Conservation (phyloP, 1,140 invertebrate genomes). For the Penaeus chinensis region DNA sequence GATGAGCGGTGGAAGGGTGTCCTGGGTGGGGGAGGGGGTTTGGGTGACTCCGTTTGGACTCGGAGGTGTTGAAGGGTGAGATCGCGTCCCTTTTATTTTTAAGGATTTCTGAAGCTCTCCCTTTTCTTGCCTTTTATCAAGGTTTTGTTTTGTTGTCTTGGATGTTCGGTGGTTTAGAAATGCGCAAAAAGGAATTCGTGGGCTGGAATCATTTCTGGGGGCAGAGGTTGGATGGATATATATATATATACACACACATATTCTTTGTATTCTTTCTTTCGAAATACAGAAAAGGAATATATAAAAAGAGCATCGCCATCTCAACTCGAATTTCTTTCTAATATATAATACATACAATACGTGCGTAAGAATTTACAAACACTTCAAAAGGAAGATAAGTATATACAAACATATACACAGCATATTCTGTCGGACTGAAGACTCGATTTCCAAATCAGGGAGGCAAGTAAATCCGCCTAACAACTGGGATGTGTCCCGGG, state of each 20-base stretch:
- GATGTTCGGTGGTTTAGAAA: too few species aligned
- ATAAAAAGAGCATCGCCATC: too few species aligned
- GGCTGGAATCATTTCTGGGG: too few species aligned
- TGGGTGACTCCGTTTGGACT: too few species aligned
- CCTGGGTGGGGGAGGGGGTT: too few species aligned
- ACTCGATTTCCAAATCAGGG: slow-evolving; percentile 52
- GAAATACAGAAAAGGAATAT: not conserved
- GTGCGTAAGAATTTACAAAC: not conserved
- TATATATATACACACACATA: too few species aligned
- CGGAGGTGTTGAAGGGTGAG: too few species aligned
- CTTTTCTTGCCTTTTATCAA: not conserved
- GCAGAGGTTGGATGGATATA: too few species aligned
- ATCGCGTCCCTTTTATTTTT: not conserved
- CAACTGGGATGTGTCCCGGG: slow-evolving; percentile 38
- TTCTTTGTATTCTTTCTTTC: too few species aligned
- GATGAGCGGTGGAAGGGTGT: too few species aligned
- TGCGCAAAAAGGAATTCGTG: too few species aligned
- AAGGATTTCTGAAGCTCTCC: not conserved
- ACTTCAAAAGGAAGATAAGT: not conserved
- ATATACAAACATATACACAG: slow-evolving; percentile 24
- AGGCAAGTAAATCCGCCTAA: slow-evolving; percentile 56
- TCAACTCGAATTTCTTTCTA: not conserved
- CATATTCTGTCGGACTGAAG: not conserved
- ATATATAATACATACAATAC: not conserved
- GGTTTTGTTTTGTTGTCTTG: too few species aligned